Percentiles rank a stretch among this genome's conserved stretches.
These are phyloP conservation scores for Horisme vitalbata DNA, from an alignment of 2,888 invertebrate genomes.

Conservation along the genomic window DNA sequence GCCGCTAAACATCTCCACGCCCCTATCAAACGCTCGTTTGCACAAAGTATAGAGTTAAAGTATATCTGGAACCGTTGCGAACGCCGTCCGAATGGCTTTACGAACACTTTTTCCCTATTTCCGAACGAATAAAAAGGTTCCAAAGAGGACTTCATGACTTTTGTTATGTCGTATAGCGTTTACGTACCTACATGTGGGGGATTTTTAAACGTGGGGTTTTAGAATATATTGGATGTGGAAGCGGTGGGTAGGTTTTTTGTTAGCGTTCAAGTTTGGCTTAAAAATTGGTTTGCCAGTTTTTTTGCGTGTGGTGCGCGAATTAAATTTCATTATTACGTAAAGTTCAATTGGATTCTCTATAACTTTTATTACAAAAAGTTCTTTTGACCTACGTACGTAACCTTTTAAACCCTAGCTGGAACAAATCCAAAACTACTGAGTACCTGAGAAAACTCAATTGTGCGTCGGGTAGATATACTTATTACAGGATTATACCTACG, in stretches of 20 bases:
- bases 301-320: background rate
- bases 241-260: constrained; percentile 4
- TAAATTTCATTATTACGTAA: too few species aligned
- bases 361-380: background rate
- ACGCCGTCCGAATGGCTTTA: constrained; percentile 68
- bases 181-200: constrained; percentile 40
- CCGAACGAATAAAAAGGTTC: constrained; percentile 74
- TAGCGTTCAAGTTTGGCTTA: background rate
- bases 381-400: background rate
- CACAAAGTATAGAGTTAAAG: constrained; percentile 73
- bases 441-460: constrained; percentile 29
- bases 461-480: constrained; percentile 32
- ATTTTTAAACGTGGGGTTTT: constrained; percentile 21
- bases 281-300: constrained; percentile 1
- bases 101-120: constrained; percentile 77
- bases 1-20: constrained; percentile 44
- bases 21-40: constrained; percentile 79
- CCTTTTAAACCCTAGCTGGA: constrained; percentile 9
- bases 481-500: constrained; percentile 40
- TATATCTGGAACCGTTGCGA: constrained; percentile 65
- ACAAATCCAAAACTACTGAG: constrained; percentile 22
- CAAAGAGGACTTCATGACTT: constrained; percentile 76
- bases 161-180: constrained; percentile 68
- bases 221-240: constrained; percentile 11
- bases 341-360: background rate